Base-by-base conservation (phyloP, 2,797 vertebrate genomes). In the Alauda arvensis region DNA sequence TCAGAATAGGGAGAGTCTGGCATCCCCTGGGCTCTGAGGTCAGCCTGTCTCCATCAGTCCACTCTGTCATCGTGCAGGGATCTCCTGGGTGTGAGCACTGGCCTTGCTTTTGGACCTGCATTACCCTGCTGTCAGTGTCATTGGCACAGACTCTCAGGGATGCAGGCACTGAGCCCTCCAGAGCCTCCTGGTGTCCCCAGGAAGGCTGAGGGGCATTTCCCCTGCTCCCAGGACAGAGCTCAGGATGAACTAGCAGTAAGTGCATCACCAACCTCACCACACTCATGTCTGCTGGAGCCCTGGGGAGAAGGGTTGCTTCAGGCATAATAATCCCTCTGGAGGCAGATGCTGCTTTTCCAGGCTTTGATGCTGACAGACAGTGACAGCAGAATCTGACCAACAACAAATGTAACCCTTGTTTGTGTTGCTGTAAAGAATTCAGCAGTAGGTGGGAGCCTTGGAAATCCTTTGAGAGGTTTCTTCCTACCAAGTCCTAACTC, bases 391-490 rank as follows among this genome's bases (percentile, higher is more conserved):
- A 63, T 59, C 78, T 86, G 81, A 77, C 71, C 57, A 52, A 3
- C 29, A 78, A 62, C 70, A 85, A 88, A 76, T 3, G 59, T 3
- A 88, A 77, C 79, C 61, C 53, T 81, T 83, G 57, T 60, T 79
- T 77, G 81, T 46, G 61, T 21, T 77, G 71, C 78, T 88, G 84
- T 70, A 57, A 89, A 84, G 42, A 77, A 84, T 60, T 79, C 83
- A 79, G 57, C 83, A 70, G 90, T 70, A 92, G 85, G 88, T 92
- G 75, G 90, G 92, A 92, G 82, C 61, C 90, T 84, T 85, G 60
- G 87, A 85, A 95, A 94, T 89, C 91, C 92, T 87, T 72, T 83
- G 72, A 87, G 91, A 78, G 67, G 39, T 60, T 81, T 78, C 80
- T 79, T 40, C 63, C 85, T 76, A 76, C 49, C 46, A 49, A 71